phyloP scores from a whole-genome alignment of 2,113 vertebrate species.

The Chamaea fasciata region DNA sequence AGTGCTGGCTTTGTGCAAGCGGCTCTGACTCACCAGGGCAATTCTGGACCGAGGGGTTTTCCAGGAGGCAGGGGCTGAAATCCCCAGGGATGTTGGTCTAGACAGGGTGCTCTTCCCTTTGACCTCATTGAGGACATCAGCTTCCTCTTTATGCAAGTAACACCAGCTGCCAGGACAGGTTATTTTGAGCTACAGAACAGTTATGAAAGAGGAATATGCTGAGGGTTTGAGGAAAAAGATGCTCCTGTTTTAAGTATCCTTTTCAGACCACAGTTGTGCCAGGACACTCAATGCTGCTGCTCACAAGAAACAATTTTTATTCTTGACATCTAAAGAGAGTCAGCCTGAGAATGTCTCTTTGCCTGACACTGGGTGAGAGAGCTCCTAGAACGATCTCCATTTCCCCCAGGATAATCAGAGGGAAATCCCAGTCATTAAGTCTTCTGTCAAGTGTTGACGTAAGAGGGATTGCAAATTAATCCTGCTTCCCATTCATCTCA shows the following conservation, averaged over 20 bases:
- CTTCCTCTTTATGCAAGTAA: slow-evolving; percentile 76
- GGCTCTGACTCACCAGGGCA: slow-evolving; percentile 67
- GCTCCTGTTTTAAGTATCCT: slow-evolving; percentile 26
- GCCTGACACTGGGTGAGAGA: background rate
- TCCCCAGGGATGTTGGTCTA: slow-evolving; percentile 79
- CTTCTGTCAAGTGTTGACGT: slow-evolving; percentile 2
- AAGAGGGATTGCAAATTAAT: slow-evolving; percentile 39
- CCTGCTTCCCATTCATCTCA: slow-evolving; percentile 25
- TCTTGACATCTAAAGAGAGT: background rate
- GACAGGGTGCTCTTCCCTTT: slow-evolving; percentile 69
- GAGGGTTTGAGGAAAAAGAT: slow-evolving; percentile 17
- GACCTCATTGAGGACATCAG: slow-evolving; percentile 56
- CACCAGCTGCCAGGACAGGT: slow-evolving; percentile 37
- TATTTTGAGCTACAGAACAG: slow-evolving; percentile 60
- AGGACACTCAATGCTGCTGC: background rate
- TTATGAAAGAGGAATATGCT: slow-evolving; percentile 37
- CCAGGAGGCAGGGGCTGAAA: slow-evolving; percentile 69
- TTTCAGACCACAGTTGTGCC: background rate
- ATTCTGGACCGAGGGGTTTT: slow-evolving; percentile 66
- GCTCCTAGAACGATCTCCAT: background rate
- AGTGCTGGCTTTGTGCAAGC: slow-evolving; percentile 10
- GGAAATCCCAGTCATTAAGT: slow-evolving; percentile 58
- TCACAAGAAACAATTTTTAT: background rate
- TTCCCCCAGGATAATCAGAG: slow-evolving; percentile 24
- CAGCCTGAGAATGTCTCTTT: background rate